Percentiles rank a stretch among this genome's conserved stretches.
Evolutionary conservation across 2,113 vertebrate genomes (phyloP).

Genomic region (Platanista minor): DNA sequence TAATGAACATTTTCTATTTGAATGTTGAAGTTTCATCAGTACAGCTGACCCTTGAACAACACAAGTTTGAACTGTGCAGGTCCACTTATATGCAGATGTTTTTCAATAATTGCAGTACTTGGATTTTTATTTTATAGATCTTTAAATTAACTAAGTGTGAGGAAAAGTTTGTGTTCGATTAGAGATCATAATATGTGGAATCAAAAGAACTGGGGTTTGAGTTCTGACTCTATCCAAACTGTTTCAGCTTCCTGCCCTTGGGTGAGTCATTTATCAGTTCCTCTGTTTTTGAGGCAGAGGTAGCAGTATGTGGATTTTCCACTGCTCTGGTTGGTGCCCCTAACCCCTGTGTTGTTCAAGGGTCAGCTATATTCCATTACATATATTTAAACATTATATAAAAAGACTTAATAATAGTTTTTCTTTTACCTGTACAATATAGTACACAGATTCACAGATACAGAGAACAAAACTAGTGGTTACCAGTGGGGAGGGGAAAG

Average conservation of each 20-base stretch:
- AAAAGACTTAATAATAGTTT: not conserved
- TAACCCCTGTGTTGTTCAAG: not conserved
- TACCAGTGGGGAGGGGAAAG: not conserved
- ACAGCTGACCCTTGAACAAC: not conserved
- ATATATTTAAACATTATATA: not conserved
- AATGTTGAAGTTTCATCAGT: not conserved
- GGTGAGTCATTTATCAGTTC: not conserved
- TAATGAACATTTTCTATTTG: not conserved
- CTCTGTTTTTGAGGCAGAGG: not conserved
- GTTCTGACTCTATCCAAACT: not conserved
- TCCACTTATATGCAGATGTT: not conserved
- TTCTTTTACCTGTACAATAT: not conserved
- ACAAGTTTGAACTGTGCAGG: not conserved
- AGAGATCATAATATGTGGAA: not conserved
- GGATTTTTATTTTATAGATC: not conserved
- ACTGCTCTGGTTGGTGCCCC: no score
- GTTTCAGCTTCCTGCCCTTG: not conserved
- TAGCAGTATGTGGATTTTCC: no score
- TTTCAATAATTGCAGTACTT: not conserved
- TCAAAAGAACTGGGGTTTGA: not conserved
- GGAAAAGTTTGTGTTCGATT: not conserved
- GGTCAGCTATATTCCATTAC: not conserved
- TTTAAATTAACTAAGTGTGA: not conserved
- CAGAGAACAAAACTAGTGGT: not conserved
- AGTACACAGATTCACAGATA: not conserved